phyloP scores from a whole-genome alignment of 2,797 vertebrate species.

The Sebastes steindachneri region DNA sequence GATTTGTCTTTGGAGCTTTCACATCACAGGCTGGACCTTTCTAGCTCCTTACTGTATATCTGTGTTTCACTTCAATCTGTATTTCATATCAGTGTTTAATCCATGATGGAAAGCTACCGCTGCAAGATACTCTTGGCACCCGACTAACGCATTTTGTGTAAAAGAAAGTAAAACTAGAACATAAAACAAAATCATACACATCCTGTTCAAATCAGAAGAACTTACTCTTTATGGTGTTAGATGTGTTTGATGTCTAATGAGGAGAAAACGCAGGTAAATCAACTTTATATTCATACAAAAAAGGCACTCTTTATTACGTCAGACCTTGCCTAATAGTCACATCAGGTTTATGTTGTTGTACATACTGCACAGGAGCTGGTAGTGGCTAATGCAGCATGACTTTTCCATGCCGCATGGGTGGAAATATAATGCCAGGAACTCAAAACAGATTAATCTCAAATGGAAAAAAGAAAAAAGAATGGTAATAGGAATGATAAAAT shows the following conservation, averaged over 20 bases:
- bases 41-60: not conserved
- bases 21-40: conserved; percentile 26
- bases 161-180: not conserved
- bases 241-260: not conserved
- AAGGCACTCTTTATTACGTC: not conserved
- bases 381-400: not conserved
- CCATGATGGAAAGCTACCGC: not conserved
- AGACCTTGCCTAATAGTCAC: not conserved
- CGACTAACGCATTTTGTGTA: not conserved
- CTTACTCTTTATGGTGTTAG: not conserved
- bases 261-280: not conserved
- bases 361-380: not conserved
- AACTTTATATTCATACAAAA: not conserved
- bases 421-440: not conserved
- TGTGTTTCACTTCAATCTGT: conserved; percentile 6
- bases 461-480: not conserved
- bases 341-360: not conserved
- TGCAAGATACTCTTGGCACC: not conserved
- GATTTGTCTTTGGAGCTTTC: conserved; percentile 43
- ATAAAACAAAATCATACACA: not conserved
- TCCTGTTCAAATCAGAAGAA: not conserved
- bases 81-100: conserved; percentile 11
- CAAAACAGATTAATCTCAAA: not conserved
- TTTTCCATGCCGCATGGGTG: not conserved
- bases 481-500: not conserved